Evolutionary conservation across 2,797 vertebrate genomes (phyloP).

Genomic region (Myotis myotis): DNA sequence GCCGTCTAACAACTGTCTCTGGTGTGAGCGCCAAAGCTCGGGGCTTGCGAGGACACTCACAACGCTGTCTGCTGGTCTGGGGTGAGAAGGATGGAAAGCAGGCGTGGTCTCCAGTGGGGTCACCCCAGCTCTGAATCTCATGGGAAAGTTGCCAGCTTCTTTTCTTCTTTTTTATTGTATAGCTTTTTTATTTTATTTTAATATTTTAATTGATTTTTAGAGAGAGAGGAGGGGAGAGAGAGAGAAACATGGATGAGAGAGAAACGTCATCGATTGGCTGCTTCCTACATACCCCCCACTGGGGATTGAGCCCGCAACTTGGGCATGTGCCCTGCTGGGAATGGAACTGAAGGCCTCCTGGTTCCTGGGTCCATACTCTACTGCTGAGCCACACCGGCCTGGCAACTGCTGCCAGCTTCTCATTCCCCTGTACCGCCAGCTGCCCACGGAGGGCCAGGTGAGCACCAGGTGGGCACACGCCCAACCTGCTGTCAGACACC

Average conservation of each 20-base stretch:
- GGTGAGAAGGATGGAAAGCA: not conserved
- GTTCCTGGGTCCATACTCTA: too few relatives aligned
- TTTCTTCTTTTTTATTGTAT: too few relatives aligned
- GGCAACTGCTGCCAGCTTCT: not conserved
- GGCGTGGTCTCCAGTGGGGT: not conserved
- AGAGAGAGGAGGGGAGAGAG: too few relatives aligned
- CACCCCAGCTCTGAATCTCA: not conserved
- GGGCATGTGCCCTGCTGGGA: too few relatives aligned
- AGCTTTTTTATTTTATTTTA: too few relatives aligned
- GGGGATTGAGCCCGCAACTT: too few relatives aligned
- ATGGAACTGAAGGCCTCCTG: too few relatives aligned
- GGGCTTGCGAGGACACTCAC: fast-evolving
- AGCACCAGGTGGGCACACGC: not conserved
- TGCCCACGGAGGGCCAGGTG: not conserved
- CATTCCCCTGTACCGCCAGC: not conserved
- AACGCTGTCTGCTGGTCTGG: not conserved
- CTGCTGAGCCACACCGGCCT: too few relatives aligned
- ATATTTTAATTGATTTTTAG: too few relatives aligned
- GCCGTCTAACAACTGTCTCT: not conserved
- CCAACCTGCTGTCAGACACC: not conserved
- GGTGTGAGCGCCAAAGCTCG: not conserved
- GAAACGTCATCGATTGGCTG: too few relatives aligned
- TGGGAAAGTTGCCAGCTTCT: not conserved
- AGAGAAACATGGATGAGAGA: too few relatives aligned
- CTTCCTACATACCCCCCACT: too few relatives aligned